phyloP scores from a whole-genome alignment of 1,140 invertebrate genomes.

The Musca vetustissima region DNA sequence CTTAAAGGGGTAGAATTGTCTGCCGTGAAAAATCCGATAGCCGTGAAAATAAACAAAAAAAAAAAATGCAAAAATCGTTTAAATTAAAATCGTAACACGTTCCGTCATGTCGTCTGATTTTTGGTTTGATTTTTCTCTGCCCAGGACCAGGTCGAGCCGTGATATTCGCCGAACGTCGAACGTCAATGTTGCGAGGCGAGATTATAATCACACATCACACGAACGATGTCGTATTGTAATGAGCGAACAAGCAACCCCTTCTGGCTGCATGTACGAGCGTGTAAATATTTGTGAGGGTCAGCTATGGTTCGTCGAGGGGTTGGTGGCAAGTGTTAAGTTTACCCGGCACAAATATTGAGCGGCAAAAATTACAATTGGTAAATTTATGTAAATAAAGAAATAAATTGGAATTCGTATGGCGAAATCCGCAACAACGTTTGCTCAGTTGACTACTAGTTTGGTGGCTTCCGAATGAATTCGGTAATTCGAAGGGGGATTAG shows the following conservation, averaged over 20 bases:
- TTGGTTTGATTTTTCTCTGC: not conserved
- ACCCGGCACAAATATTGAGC: constrained; percentile 1
- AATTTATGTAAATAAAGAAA: constrained; percentile 21
- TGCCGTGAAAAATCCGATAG: too few relatives aligned
- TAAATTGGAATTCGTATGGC: constrained; percentile 9
- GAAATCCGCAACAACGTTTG: too few relatives aligned
- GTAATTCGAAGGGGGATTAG: too few relatives aligned
- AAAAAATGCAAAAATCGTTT: constrained; percentile 11
- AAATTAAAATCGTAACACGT: constrained; percentile 20
- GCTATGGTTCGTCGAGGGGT: not conserved
- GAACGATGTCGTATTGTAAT: not conserved
- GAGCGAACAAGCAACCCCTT: not conserved
- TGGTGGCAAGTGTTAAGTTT: constrained; percentile 13
- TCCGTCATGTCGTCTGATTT: not conserved
- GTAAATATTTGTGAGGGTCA: too few relatives aligned
- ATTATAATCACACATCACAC: constrained; percentile 18
- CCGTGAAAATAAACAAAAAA: too few relatives aligned
- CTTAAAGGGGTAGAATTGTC: too few relatives aligned
- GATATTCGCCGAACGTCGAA: not conserved
- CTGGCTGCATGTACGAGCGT: not conserved
- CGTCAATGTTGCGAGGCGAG: not conserved
- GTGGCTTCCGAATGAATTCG: too few relatives aligned
- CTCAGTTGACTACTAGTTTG: too few relatives aligned
- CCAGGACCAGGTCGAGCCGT: not conserved
- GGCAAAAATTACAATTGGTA: constrained; percentile 22